A percentile compares a stretch with the other conserved stretches of the same genome.
phyloP scores from a whole-genome alignment of 2,888 invertebrate genomes.

The Pristionchus exspectatus region DNA sequence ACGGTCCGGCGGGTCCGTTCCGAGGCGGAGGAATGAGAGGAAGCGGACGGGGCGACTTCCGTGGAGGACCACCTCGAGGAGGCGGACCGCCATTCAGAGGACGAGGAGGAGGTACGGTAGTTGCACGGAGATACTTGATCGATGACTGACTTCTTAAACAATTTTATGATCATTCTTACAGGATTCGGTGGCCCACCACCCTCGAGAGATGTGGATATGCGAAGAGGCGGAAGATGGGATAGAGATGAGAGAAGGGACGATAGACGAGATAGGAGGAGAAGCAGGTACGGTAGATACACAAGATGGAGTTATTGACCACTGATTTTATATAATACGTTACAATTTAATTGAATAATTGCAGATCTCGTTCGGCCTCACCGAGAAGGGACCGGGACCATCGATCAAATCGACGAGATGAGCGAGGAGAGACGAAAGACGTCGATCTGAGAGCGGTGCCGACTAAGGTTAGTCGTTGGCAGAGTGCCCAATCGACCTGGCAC shows the following conservation, averaged over 20 bases:
- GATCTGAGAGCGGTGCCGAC: background rate
- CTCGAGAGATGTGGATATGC: slow-evolving; percentile 7
- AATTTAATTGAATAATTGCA: background rate
- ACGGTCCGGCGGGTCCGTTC: slow-evolving; percentile 7
- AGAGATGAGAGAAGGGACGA: slow-evolving; percentile 40
- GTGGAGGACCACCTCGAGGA: slow-evolving; percentile 29
- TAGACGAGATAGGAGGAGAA: slow-evolving; percentile 1
- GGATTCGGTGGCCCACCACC: slow-evolving; percentile 18
- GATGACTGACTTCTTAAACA: background rate
- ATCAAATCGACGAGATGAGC: background rate
- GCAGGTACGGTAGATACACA: background rate
- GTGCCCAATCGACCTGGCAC: background rate
- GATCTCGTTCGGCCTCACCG: slow-evolving; percentile 34
- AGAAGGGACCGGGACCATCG: slow-evolving; percentile 23
- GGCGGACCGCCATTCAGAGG: slow-evolving; percentile 46
- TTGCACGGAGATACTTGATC: background rate
- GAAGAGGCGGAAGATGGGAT: background rate
- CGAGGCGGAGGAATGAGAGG: slow-evolving; percentile 22
- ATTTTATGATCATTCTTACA: background rate
- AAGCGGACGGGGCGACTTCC: slow-evolving; percentile 4
- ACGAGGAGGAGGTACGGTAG: slow-evolving; percentile 38
- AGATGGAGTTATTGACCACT: background rate
- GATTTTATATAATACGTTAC: background rate
- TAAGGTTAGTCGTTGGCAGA: background rate
- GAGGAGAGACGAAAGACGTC: slow-evolving; percentile 26